Conservation (phyloP, 2,888 invertebrate species). For the Crematogaster levior region DNA sequence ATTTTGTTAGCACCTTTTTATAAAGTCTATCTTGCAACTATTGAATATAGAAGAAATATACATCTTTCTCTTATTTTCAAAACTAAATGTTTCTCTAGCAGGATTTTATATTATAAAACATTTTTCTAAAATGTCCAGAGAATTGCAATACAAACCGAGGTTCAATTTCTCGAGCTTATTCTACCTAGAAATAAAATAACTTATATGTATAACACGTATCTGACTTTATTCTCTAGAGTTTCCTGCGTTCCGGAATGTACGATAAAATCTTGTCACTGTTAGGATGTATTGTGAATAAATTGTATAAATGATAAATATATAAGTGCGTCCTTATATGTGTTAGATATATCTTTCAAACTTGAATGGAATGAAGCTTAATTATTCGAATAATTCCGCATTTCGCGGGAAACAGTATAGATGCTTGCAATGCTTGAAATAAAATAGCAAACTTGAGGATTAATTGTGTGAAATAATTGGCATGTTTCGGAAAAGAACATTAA, state of each 20-base stretch:
- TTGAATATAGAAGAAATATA: neutral
- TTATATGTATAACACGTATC: neutral
- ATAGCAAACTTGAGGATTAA: slow-evolving; percentile 38
- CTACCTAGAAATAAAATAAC: neutral
- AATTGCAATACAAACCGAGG: neutral
- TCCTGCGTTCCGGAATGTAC: neutral
- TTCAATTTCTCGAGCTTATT: neutral
- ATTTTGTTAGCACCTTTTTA: neutral
- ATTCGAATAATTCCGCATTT: slow-evolving; percentile 5
- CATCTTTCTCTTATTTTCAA: neutral
- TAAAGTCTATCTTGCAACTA: neutral
- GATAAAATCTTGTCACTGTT: neutral
- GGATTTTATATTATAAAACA: neutral
- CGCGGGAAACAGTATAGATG: neutral
- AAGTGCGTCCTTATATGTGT: neutral
- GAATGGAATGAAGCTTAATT: slow-evolving; percentile 32
- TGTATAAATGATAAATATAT: neutral
- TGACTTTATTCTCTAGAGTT: neutral
- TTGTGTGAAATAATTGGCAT: slow-evolving; percentile 25
- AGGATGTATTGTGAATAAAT: neutral
- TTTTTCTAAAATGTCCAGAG: neutral
- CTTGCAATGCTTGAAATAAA: slow-evolving; percentile 38
- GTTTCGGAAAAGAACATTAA: slow-evolving; percentile 10
- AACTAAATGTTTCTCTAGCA: neutral
- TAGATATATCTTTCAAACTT: neutral